phyloP scores from a whole-genome alignment of 2,797 vertebrate genomes.

The Anguilla obscura region DNA sequence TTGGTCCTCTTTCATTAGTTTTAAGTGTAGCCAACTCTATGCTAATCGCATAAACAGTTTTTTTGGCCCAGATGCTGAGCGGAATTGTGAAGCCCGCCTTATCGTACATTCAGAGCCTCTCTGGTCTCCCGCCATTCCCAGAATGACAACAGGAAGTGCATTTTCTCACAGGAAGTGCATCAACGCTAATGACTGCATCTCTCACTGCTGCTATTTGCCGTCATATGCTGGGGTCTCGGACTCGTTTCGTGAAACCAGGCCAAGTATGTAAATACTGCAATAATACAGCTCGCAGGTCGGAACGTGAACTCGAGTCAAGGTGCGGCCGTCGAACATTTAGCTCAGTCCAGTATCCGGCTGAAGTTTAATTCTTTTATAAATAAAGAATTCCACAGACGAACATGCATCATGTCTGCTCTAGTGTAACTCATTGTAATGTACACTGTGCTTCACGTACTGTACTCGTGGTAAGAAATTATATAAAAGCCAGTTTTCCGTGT shows the following conservation, averaged over 20 bases:
- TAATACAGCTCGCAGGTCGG: neutral
- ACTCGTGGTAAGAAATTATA: constrained; percentile 8
- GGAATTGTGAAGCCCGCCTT: neutral
- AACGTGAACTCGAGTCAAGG: neutral
- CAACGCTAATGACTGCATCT: neutral
- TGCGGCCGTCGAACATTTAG: neutral
- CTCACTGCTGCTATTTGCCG: neutral
- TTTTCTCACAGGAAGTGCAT: neutral
- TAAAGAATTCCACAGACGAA: neutral
- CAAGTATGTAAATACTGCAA: neutral
- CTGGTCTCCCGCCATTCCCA: neutral
- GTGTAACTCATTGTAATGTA: neutral
- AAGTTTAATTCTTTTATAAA: neutral
- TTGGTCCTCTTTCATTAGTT: neutral
- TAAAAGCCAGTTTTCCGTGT: neutral
- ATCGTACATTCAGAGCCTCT: neutral
- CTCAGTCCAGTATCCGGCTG: neutral
- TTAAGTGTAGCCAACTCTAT: neutral
- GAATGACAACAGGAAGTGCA: neutral
- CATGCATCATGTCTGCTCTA: neutral
- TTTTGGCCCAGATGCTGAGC: neutral
- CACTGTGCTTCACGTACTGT: neutral
- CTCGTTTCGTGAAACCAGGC: neutral
- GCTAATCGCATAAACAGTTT: neutral
- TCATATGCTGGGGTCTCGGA: neutral